phyloP scores from a whole-genome alignment of 2,888 invertebrate species.

The Perizoma affinitatum region DNA sequence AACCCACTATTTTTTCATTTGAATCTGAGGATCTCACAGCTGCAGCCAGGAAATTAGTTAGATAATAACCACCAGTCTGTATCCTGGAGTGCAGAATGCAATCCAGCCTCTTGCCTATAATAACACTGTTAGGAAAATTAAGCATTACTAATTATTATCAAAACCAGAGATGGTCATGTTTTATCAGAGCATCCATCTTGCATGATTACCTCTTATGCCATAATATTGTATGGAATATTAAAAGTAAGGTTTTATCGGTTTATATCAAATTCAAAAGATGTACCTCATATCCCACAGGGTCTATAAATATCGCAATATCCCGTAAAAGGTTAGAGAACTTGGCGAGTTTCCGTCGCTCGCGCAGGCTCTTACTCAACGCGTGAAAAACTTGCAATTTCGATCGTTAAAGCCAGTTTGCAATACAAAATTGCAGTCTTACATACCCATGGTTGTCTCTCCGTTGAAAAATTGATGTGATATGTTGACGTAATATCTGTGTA shows the following conservation, averaged over 20 bases:
- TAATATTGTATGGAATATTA: neutral
- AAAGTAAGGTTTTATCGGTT: neutral
- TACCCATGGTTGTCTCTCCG: constrained; percentile 36
- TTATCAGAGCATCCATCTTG: too few species aligned
- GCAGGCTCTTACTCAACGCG: constrained; percentile 52
- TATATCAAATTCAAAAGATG: neutral
- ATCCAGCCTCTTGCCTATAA: too few species aligned
- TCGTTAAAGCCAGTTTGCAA: constrained; percentile 46
- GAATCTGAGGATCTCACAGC: too few species aligned
- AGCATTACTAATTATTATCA: too few species aligned
- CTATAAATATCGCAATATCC: constrained; percentile 37
- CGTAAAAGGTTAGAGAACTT: constrained; percentile 61
- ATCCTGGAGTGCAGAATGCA: too few species aligned
- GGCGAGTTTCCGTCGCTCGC: constrained; percentile 48
- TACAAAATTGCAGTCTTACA: constrained; percentile 43
- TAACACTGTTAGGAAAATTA: too few species aligned
- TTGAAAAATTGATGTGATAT: constrained; percentile 37
- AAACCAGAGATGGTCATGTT: too few species aligned
- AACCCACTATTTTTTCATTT: too few species aligned
- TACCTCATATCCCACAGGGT: constrained; percentile 10
- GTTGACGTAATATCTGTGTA: constrained; percentile 34
- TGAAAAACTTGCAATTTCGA: constrained; percentile 63
- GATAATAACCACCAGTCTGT: too few species aligned
- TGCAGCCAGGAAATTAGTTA: too few species aligned
- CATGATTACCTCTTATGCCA: too few species aligned